These are phyloP conservation scores for Paracentrotus lividus DNA, from an alignment of 53 echinoderm and acorn worm genomes.

Conservation along the genomic window DNA sequence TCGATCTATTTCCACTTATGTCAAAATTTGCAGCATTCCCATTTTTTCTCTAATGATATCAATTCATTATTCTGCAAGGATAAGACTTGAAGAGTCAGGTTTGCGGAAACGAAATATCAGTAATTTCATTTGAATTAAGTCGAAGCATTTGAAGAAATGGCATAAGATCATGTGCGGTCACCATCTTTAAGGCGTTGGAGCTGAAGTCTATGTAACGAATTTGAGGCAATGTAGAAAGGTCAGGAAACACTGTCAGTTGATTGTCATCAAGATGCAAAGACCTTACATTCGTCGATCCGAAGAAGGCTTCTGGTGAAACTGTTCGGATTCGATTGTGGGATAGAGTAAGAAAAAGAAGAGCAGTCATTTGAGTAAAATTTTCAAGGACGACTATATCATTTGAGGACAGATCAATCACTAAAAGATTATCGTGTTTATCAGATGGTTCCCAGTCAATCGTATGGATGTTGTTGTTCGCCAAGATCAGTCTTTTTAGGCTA, in stretches of 20 bases:
- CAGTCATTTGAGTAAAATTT: constrained; percentile 14
- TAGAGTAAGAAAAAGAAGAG: not conserved
- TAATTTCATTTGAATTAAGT: constrained; percentile 26
- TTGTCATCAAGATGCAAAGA: not conserved
- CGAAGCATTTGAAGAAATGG: not conserved
- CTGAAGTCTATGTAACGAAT: not conserved
- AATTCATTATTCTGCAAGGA: constrained; percentile 32
- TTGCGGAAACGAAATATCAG: not conserved
- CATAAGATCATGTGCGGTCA: not conserved
- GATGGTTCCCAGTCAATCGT: not conserved
- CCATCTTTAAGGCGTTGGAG: not conserved
- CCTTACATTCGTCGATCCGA: not conserved
- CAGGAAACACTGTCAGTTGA: constrained; percentile 1
- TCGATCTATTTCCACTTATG: constrained; percentile 12
- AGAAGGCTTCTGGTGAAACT: not conserved
- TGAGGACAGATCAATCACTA: not conserved
- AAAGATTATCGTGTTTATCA: not conserved
- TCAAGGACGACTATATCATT: not conserved
- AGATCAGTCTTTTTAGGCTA: not conserved
- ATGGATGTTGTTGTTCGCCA: not conserved
- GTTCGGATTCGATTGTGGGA: not conserved
- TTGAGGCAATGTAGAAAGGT: not conserved
- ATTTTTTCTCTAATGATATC: not conserved
- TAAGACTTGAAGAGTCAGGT: not conserved
- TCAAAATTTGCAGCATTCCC: not conserved